phyloP scores from a whole-genome alignment of 2,113 vertebrate genomes.

The Amia ocellicauda region DNA sequence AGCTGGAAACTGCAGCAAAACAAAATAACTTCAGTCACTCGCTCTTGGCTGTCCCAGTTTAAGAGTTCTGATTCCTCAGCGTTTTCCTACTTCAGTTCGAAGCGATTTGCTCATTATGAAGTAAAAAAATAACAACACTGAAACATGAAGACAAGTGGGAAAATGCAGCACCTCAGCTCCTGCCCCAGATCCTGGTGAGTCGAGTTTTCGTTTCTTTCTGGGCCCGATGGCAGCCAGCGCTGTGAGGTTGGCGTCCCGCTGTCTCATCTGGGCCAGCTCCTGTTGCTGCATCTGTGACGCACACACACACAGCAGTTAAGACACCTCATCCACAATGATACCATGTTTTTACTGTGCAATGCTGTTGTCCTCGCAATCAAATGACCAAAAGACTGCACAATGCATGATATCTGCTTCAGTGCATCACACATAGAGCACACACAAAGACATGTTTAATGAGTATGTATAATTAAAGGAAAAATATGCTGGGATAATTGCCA shows the following conservation, averaged over 20 bases:
- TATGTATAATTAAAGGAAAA: background rate
- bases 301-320: background rate
- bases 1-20: no score
- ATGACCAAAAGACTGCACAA: no score
- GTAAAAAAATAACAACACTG: no score
- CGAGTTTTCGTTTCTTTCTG: conserved; percentile 82
- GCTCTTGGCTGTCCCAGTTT: no score
- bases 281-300: conserved; percentile 84
- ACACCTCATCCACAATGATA: background rate
- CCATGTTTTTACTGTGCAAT: no score
- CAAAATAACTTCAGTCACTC: no score
- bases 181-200: conserved; percentile 71
- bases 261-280: conserved; percentile 86
- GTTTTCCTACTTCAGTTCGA: no score
- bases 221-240: conserved; percentile 86
- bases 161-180: conserved; percentile 71
- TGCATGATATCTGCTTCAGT: no score
- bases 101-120: no score
- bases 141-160: background rate
- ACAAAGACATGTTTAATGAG: background rate
- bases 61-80: no score
- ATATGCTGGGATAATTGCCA: no score
- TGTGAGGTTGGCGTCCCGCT: conserved; percentile 90
- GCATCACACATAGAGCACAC: background rate
- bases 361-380: no score